Base-by-base conservation (phyloP, 2,113 vertebrate species). In the Malurus alboscapulatus region DNA sequence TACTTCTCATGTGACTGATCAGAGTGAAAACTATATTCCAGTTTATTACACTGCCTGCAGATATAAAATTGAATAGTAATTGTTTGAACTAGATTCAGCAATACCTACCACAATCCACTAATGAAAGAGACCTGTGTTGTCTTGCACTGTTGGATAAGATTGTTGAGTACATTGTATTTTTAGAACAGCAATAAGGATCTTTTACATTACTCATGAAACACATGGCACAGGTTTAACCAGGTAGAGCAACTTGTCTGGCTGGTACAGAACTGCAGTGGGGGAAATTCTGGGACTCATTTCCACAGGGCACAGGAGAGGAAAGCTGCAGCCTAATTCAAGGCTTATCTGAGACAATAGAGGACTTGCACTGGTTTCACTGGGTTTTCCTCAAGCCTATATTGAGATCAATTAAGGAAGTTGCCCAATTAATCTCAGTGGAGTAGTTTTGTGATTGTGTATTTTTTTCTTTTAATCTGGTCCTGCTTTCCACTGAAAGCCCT, bases 81-180 rank as follows among this genome's bases (percentile, higher is more conserved):
- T 97, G 97, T 98, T 98, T 98, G 98, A 95, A 98, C 97, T 98
- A 89, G 96, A 97, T 97, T 98, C 97, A 98, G 97, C 97, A 92
- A 97, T 98, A 94, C 89, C 92, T 91, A 98, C 98, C 98, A 98
- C 97, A 96, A 97, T 19, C 98, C 97, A 94, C 93, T 96, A 97
- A 98, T 97, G 98, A 98, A 80, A 85, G 73, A 88, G 86, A 91
- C 98, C 97, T 98, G 98, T 97, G 97, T 96, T 96, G 95, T 98
- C 98, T 98, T 98, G 98, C 96, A 98, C 96, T 96, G 97, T 88
- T 97, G 97, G 97, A 98, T 90, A 94, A 96, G 97, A 95, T 94
- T 97, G 97, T 95, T 96, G 97, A 97, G 71, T n/a, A 81, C 14
- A n/a, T n/a, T 82, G 71, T 87, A 84, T 97, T 97, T 96, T 90